Base-by-base conservation (phyloP, 2,113 vertebrate species). In the Asarcornis scutulata region DNA sequence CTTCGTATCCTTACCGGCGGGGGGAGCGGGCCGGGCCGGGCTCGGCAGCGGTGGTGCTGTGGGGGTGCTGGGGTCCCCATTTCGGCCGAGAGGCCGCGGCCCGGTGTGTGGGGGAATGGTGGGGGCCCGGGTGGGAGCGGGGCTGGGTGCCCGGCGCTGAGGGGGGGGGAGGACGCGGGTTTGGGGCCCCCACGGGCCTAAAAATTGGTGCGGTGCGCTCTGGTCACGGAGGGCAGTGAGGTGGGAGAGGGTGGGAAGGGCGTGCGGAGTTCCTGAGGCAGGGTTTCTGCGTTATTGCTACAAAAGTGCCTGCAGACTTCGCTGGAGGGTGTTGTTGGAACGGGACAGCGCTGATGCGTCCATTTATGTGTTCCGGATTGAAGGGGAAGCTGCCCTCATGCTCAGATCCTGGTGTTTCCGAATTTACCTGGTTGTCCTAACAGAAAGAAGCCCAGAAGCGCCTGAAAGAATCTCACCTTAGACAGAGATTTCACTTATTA, bases 1-100 rank as follows among this genome's bases (percentile, higher is more conserved):
- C 95, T 99, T 99, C 48, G 99, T 99, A 99, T 99, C 99, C 99
- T 98, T 7, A 9, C 59, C n/a, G 58, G 12, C 20, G 13, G 5
- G 58, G 32, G n/a, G 3, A 4, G 21, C 18, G 8, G 25, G 62
- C 8, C 4, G 59, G 84, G 66, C 32, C 1, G 25, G 55, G 64
- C 31, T 9, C 53, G 46, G 48, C 8, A 17, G 31, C 34, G 8
- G 44, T 46, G 17, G 17, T 18, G 44, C 17, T 46, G 44, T 17
- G 44, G 8, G 44, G 7, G 38, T 13, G 40, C 13, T 11, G 40
- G 40, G 40, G 40, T 40, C 40, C 13, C 12, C 40, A 13, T 40
- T 40, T 13, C 40, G 79, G 29, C 20, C 10, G 22, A 11, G 32
- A 8, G 67, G 26, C n/a, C 10, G 59, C 22, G 2, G 77, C 18